phyloP scores from a whole-genome alignment of 2,113 vertebrate genomes.

The Chascanopsetta lugubris region DNA sequence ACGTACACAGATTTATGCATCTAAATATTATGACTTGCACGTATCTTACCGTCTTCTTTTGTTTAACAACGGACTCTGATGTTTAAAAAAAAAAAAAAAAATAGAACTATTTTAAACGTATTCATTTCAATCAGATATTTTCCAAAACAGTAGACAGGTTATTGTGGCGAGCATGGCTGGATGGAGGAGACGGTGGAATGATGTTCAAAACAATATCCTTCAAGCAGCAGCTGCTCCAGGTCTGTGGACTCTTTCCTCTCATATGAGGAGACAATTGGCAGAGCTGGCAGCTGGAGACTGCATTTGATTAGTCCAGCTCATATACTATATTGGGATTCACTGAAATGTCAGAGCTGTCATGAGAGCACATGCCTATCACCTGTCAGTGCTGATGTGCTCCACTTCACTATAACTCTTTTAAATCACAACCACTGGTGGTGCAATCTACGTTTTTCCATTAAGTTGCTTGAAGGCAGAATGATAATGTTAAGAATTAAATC shows the following conservation, averaged over 20 bases:
- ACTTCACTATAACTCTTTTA: too few species aligned
- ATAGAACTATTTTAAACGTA: too few species aligned
- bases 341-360: background rate
- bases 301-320: slow-evolving; percentile 38
- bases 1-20: slow-evolving; percentile 13
- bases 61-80: background rate
- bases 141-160: background rate
- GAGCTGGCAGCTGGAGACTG: slow-evolving; percentile 50
- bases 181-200: slow-evolving; percentile 31
- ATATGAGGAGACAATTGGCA: slow-evolving; percentile 17
- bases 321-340: slow-evolving; percentile 11
- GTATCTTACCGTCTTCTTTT: background rate
- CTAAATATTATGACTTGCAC: slow-evolving; percentile 36
- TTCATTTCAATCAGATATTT: slow-evolving; percentile 1
- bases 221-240: slow-evolving; percentile 46
- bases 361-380: too few species aligned
- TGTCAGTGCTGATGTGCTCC: too few species aligned
- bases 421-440: background rate
- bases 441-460: background rate
- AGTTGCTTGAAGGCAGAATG: background rate
- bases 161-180: background rate
- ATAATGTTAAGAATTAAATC: slow-evolving; percentile 8
- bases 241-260: slow-evolving; percentile 18
- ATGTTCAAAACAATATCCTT: slow-evolving; percentile 38
- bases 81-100: too few species aligned